Evolutionary conservation across 2,888 invertebrate genomes (phyloP), one percentile per base, ranked within the genome.

Genomic region (Conchocele bisecta): DNA sequence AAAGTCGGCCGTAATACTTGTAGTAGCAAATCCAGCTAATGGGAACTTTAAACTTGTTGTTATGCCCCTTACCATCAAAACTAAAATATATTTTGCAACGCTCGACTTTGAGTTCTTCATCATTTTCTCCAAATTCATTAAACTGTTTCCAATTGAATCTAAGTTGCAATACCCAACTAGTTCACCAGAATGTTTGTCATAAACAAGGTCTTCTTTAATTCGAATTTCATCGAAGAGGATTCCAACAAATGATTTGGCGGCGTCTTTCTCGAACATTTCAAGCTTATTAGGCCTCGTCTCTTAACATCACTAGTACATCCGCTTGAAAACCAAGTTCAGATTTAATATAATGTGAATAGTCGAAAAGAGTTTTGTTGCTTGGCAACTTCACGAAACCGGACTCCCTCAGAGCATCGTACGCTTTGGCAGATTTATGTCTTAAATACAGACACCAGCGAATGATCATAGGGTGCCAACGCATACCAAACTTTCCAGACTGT

Each of bases 121-220:
- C 3, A 1, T 2, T 2, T 42, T 9, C 20, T 51, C 29, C 5
- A 60, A 20, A 31, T 53, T 26, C 29, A 37, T 5, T 0, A 53
- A 1, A 4, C 29, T 13, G 26, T 59, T 59, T 11, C 50, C 53
- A 1, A 53, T 5, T 0, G 22, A 3, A 22, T 54, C 77, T 15
- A 78, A 48, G 35, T 76, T 58, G 5, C 60, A 41, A 48, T 64
- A 79, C 0, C 76, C 76, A 29, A 78, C 56, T 3, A 81, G 48
- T 48, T 81, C 74, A 11, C 79, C 74, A 24, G 68, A 39, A 31
- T 72, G 53, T 56, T 72, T 78, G 42, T 75, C 66, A 50, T 77
- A 77, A 6, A 79, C 73, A 1, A 76, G 17, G 15, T 79, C 81
- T n/a, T 41, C 35, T 35, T 68, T 70, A 0, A 81, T 64, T 41